Percentiles rank a stretch among this genome's conserved stretches.
These are phyloP conservation scores for Pan paniscus DNA, from an alignment of 2,113 vertebrate genomes.

Conservation along the genomic window DNA sequence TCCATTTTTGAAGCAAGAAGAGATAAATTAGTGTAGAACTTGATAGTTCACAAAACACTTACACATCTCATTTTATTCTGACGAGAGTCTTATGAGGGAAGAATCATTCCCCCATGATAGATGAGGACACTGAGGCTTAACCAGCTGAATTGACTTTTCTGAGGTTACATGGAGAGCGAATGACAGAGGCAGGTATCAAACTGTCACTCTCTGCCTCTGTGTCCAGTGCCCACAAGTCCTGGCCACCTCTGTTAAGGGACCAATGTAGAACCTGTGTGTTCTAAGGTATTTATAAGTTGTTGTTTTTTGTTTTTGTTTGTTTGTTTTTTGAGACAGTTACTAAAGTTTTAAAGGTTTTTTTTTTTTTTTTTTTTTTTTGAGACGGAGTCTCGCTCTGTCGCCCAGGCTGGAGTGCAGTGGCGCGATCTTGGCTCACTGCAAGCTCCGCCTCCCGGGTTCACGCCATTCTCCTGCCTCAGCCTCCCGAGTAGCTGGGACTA, in stretches of 20 bases:
- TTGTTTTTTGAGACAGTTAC: no score
- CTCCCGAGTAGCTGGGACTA: no score
- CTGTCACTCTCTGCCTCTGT: neutral
- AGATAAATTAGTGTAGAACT: neutral
- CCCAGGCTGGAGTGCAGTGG: no score
- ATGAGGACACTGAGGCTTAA: neutral
- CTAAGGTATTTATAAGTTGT: neutral
- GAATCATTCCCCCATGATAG: neutral
- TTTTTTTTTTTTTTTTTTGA: no score
- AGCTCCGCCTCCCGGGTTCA: no score
- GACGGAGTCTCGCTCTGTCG: no score
- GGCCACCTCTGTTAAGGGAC: neutral
- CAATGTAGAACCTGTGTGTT: neutral
- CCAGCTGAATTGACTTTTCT: neutral
- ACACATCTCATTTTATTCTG: neutral
- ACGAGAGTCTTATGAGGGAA: neutral
- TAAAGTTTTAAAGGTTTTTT: neutral
- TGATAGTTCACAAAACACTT: neutral
- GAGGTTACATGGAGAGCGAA: neutral
- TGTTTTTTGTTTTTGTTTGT: no score
- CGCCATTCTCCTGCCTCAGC: no score
- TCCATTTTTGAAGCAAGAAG: neutral
- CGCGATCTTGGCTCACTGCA: no score
- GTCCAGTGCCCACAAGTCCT: neutral
- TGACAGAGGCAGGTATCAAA: neutral